Conservation (phyloP, 2,888 invertebrate genomes). For the Sabatieria punctata region DNA sequence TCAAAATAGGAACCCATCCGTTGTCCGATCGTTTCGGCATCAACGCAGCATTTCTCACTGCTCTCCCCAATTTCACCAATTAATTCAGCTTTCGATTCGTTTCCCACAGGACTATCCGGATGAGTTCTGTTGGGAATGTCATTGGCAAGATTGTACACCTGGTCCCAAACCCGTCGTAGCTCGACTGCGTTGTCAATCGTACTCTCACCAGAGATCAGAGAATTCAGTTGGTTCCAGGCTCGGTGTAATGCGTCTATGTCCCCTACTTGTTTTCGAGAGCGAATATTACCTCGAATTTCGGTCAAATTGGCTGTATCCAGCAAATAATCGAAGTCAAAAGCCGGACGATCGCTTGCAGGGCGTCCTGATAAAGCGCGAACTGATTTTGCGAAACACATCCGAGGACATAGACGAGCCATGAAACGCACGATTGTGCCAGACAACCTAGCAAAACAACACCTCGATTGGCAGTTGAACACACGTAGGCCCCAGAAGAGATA, state of each 20-base stretch:
- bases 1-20: slow-evolving; percentile 11
- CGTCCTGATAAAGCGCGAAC: too few relatives aligned
- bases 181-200: slow-evolving; percentile 13
- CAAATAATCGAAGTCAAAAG: slow-evolving; percentile 25
- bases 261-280: slow-evolving; percentile 22
- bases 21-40: slow-evolving; percentile 1
- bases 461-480: too few relatives aligned
- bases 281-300: slow-evolving; percentile 15
- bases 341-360: too few relatives aligned
- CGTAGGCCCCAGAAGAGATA: too few relatives aligned
- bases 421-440: too few relatives aligned
- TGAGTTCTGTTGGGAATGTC: slow-evolving; percentile 22
- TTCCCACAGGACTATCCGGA: slow-evolving; percentile 15
- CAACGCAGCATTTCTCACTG: slow-evolving; percentile 1
- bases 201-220: slow-evolving; percentile 13
- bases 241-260: slow-evolving; percentile 19
- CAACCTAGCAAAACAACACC: too few relatives aligned
- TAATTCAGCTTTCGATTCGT: slow-evolving; percentile 7
- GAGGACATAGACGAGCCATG: too few relatives aligned
- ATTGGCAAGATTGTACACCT: slow-evolving; percentile 19
- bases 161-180: slow-evolving; percentile 18
- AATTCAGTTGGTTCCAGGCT: slow-evolving; percentile 17
- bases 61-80: slow-evolving; percentile 2
- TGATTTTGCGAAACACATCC: too few relatives aligned
- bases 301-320: slow-evolving; percentile 19